A percentile compares a stretch with the other conserved stretches of the same genome.
phyloP scores from a whole-genome alignment of 2,888 invertebrate genomes.

The Drosophila cognata region DNA sequence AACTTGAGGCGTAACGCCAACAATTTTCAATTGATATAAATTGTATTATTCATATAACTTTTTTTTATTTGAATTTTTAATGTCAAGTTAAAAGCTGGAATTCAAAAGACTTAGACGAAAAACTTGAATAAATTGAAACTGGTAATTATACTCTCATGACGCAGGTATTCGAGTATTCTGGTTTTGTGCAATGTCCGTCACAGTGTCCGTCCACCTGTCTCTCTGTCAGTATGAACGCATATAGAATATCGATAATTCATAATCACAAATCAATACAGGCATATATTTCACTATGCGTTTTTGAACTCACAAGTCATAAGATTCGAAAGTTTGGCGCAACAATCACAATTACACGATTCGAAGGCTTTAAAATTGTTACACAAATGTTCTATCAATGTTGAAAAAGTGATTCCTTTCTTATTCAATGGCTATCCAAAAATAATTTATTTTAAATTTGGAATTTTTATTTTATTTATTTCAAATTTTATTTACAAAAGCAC shows the following conservation, averaged over 20 bases:
- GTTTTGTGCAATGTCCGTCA: too few relatives aligned
- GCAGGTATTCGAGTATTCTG: too few relatives aligned
- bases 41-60: background rate
- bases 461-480: background rate
- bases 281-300: background rate
- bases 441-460: too few relatives aligned
- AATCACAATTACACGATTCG: background rate
- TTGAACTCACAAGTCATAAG: constrained; percentile 31
- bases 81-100: too few relatives aligned
- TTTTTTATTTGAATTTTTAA: background rate
- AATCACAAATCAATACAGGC: too few relatives aligned
- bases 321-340: too few relatives aligned
- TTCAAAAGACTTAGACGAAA: constrained; percentile 56
- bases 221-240: too few relatives aligned
- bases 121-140: background rate
- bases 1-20: background rate
- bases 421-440: too few relatives aligned
- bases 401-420: background rate
- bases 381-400: background rate
- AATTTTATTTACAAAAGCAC: background rate
- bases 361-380: too few relatives aligned
- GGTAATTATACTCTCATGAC: background rate
- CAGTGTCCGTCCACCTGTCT: too few relatives aligned
- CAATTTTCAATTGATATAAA: background rate
- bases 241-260: too few relatives aligned